Evolutionary conservation across 1,140 invertebrate species (phyloP), one percentile per base, ranked within the genome.

Genomic region (Patella vulgata): DNA sequence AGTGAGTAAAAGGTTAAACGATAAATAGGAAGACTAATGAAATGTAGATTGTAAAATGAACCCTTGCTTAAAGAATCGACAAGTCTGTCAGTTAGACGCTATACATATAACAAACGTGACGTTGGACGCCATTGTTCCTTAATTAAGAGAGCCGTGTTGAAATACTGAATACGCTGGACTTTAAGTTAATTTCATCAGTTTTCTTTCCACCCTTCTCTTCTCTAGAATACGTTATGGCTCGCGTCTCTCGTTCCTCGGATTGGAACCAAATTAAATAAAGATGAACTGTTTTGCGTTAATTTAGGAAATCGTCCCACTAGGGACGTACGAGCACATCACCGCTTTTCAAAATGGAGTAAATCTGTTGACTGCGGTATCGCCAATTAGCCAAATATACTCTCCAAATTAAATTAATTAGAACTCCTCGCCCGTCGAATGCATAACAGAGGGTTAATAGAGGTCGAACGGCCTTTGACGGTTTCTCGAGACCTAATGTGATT

Each of bases 391-490:
- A 63, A 68, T 68, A 62, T 61, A 68, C 63, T 55, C 23, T 50
- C 48, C 46, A 57, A 68, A 68, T 68, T 68, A 63, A 63, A 63
- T 68, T 68, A 68, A 68, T 68, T 63, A 68, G 59, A 31, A 43
- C 31, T 46, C 46, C 54, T 52, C 52, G 59, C 43, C 48, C 51
- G 14, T 47, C n/a, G 56, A 63, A 63, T 59, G 55, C 60, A 50
- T 59, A 59, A 60, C 61, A 63, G 55, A 59, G 60, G 61, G 61
- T 63, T 63, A 68, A 68, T 63, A 53, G 61, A 59, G 50, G 55
- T n/a, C 40, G 21, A 21, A 19, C 21, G 30, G 52, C 52, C 36
- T 30, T 63, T 62, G 50, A 53, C 33, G 31, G 31, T 19, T 25
- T 40, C 39, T 56, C 44, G n/a, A 39, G 33, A 51, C 56, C 33